phyloP scores from a whole-genome alignment of 2,888 invertebrate genomes.

The Chrysina gloriosa region DNA sequence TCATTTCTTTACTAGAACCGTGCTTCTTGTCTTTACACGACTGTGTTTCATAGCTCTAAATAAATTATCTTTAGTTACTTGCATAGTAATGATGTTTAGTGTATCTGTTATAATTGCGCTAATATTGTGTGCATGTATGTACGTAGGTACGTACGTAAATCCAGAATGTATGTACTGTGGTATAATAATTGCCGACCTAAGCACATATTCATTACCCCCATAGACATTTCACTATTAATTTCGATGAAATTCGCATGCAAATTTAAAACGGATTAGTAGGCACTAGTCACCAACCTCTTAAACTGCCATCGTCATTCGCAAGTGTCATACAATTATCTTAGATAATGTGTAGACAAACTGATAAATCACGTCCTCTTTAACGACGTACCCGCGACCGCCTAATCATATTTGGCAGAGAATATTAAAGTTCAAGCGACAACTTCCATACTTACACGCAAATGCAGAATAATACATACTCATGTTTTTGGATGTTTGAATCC shows the following conservation, averaged over 20 bases:
- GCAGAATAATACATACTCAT: neutral
- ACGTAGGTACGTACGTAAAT: neutral
- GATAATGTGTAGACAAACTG: slow-evolving; percentile 25
- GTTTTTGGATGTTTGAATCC: too few relatives aligned
- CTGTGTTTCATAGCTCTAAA: too few relatives aligned
- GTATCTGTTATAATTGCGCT: too few relatives aligned
- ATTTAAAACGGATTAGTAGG: slow-evolving; percentile 34
- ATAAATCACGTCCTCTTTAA: slow-evolving; percentile 25
- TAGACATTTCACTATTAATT: neutral
- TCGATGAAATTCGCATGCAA: slow-evolving; percentile 1
- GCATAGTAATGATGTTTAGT: too few relatives aligned
- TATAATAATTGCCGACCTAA: neutral
- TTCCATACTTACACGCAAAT: neutral
- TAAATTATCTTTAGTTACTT: too few relatives aligned
- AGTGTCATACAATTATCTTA: slow-evolving; percentile 37
- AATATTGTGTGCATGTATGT: too few relatives aligned
- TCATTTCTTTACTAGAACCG: too few relatives aligned
- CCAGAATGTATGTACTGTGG: neutral
- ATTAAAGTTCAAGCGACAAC: slow-evolving; percentile 1
- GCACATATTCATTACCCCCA: neutral
- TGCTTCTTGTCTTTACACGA: too few relatives aligned
- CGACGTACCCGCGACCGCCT: slow-evolving; percentile 8
- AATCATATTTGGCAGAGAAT: slow-evolving; percentile 8
- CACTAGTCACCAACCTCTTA: slow-evolving; percentile 41
- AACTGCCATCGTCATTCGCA: slow-evolving; percentile 40